Base-by-base conservation (phyloP, 2,113 vertebrate genomes). In the Buteo buteo region DNA sequence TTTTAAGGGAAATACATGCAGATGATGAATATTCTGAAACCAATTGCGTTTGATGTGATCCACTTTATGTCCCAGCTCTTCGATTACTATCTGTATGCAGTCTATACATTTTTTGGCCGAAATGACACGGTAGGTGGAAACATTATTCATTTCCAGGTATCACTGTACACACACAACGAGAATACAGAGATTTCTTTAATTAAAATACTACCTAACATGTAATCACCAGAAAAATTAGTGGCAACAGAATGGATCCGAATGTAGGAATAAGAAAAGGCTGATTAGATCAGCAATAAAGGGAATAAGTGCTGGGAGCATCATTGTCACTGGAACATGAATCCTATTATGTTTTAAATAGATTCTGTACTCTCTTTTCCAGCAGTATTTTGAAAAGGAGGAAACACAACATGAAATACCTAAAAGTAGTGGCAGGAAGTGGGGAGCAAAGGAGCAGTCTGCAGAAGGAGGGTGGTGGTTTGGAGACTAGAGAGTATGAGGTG, bases 21-120 rank as follows among this genome's bases (percentile, higher is more conserved):
- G 98, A 99, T 99, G 99, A 99, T 99, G 99, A 99, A 98, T 96
- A 99, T 99, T 83, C 97, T 99, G 96, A 99, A 99, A 90, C 99
- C 99, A 19, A 99, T 99, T 80, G 99, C 99, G 79, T 99, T 99
- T 80, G 99, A 99, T 91, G 99, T 99, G 95, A 99, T 99, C 96
- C 99, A 99, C 98, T 99, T 99, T 90, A 99, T 99, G 97, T 99
- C 99, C 3, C 99, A 99, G 97, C 98, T 99, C 54, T 99, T 99
- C 71, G 99, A 99, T 97, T 99, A 99, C 96, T 99, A 99, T 96
- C 98, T 99, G 92, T 99, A 99, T 52, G 99, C 99, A 7, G 98
- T 99, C 70, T 99, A 99, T 97, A 99, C 99, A 1, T 99, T 99
- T 97, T 99, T 99, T 97, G 99, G 99, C 93, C 98, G 99, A 91